Base-by-base conservation (phyloP, 2,113 vertebrate species). In the Piaya cayana region DNA sequence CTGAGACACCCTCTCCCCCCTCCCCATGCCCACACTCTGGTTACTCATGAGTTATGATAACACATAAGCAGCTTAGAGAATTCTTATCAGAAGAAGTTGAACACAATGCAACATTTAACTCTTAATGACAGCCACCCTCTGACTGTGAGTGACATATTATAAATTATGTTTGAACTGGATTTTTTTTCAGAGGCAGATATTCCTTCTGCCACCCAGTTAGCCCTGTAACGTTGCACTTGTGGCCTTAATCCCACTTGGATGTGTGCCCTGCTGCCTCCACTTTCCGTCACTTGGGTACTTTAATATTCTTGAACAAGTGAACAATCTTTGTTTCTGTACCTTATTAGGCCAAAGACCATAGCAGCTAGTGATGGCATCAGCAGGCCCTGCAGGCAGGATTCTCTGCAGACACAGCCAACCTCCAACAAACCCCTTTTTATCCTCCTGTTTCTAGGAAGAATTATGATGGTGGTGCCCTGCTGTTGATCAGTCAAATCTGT, bases 371-470 rank as follows among this genome's bases (percentile, higher is more conserved):
- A 98, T 98, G 98, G 98, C 98, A 97, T 98, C 95, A 94, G 96
- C 95, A 95, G 91, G 97, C 97, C 97, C 98, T 60, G 97, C 98
- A 97, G 98, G 98, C 97, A 97, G 97, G 96, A 97, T 96, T 98
- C 97, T 98, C 97, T 94, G 97, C 98, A 97, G 95, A 97, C 97
- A 97, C 98, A 98, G 97, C 97, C 98, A 98, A 97, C 97, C 97
- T 97, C 97, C 98, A 98, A 99, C 98, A 99, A 98, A 98, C 98
- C 98, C 98, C 97, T 98, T 98, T 98, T 98, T 99, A 98, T 99
- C 97, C 98, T 97, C 97, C 96, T 95, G 97, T 98, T 98, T 97
- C 97, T 97, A 97, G 97, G 97, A 98, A 98, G 98, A 98, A 98
- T 98, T 98, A 98, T 98, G 98, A 97, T 97, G 98, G 97, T 95